phyloP scores from a whole-genome alignment of 2,888 invertebrate species.

The Ophioninae sp. region DNA sequence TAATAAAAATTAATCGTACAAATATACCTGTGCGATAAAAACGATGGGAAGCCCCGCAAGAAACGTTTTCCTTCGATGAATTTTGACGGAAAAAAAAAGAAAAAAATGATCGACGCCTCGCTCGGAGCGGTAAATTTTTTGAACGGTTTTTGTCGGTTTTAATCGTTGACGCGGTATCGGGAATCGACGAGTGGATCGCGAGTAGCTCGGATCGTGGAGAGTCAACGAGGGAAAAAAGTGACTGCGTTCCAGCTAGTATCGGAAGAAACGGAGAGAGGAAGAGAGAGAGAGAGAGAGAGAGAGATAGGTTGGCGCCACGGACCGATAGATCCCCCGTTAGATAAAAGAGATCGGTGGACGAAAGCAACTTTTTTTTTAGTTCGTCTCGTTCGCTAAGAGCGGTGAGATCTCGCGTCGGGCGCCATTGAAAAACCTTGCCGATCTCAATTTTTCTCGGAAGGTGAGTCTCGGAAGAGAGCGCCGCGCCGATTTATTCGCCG shows the following conservation, averaged over 20 bases:
- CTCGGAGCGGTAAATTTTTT: background rate
- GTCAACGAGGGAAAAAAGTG: conserved; percentile 29
- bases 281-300: too few relatives aligned
- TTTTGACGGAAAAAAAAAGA: background rate
- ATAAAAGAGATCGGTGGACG: conserved; percentile 48
- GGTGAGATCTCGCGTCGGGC: conserved; percentile 52
- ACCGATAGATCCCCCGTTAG: conserved; percentile 45
- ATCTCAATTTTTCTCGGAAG: conserved; percentile 53
- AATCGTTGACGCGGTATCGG: conserved; percentile 9
- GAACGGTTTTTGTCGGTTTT: conserved; percentile 1
- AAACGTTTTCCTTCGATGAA: too few relatives aligned
- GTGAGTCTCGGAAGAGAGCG: conserved; percentile 21
- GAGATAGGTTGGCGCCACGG: conserved; percentile 58
- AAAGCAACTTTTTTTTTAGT: conserved; percentile 38
- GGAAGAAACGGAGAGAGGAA: too few relatives aligned
- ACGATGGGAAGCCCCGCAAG: too few relatives aligned
- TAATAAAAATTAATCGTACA: too few relatives aligned
- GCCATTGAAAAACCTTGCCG: conserved; percentile 55
- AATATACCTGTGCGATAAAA: too few relatives aligned
- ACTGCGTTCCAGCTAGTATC: conserved; percentile 33
- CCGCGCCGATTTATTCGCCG: conserved; percentile 33
- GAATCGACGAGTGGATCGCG: conserved; percentile 4
- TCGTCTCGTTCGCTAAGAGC: conserved; percentile 28
- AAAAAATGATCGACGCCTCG: too few relatives aligned
- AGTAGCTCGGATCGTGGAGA: conserved; percentile 1